Conservation (phyloP, 2,113 vertebrate species). For the Campylomormyrus numenius region DNA sequence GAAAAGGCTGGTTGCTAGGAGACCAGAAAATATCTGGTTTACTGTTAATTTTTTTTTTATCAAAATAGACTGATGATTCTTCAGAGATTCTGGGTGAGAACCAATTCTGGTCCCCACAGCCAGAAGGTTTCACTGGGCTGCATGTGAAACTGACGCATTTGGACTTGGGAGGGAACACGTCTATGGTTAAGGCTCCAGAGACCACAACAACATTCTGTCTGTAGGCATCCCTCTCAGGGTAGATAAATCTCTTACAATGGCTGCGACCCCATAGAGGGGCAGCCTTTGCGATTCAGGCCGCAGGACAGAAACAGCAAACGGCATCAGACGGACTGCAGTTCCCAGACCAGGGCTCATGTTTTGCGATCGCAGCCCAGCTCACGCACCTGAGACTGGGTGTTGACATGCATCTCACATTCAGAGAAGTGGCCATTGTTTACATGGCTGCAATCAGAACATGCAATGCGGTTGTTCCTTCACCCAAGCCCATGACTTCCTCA, state of each 20-base stretch:
- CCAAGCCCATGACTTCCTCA: background rate
- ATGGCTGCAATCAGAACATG: background rate
- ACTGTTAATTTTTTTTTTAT: background rate
- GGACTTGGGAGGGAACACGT: background rate
- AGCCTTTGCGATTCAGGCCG: background rate
- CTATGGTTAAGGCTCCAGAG: background rate
- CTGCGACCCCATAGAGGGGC: background rate
- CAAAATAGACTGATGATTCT: background rate
- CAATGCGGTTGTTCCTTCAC: background rate
- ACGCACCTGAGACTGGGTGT: background rate
- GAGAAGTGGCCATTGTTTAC: slow-evolving; percentile 12
- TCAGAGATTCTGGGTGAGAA: background rate
- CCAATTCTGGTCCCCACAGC: background rate
- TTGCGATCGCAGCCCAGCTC: background rate
- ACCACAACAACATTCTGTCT: background rate
- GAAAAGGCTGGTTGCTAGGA: slow-evolving; percentile 2
- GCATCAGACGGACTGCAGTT: background rate
- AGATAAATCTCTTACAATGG: background rate
- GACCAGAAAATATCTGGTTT: background rate
- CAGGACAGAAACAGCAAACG: background rate
- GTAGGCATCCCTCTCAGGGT: background rate
- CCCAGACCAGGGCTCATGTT: background rate
- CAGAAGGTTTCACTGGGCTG: background rate
- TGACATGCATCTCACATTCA: background rate
- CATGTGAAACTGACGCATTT: background rate